These are phyloP conservation scores for Leptopterna dolabrata DNA, from an alignment of 2,888 invertebrate species.

Conservation along the genomic window DNA sequence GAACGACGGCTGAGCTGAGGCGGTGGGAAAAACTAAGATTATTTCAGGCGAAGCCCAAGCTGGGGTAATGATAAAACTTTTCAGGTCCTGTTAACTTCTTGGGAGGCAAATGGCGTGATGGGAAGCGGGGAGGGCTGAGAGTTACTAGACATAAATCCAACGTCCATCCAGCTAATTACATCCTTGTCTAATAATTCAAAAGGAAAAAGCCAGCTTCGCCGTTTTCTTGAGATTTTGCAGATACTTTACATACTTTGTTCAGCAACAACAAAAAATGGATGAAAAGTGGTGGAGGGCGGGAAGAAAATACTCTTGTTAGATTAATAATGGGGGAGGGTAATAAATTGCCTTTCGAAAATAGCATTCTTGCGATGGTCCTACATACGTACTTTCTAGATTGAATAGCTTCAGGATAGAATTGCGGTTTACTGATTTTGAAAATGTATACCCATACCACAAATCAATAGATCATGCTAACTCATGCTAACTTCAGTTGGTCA, in stretches of 20 bases:
- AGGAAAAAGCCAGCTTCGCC: neutral
- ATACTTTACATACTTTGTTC: neutral
- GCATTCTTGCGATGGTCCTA: neutral
- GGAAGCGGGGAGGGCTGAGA: neutral
- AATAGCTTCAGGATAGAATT: too few species aligned
- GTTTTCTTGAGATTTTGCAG: neutral
- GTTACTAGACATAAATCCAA: constrained; percentile 6
- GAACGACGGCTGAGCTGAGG: neutral
- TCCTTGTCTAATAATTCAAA: constrained; percentile 20
- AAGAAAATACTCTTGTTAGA: neutral
- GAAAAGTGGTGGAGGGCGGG: neutral
- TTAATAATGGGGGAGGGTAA: neutral
- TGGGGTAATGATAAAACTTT: constrained; percentile 17
- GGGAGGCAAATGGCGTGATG: neutral
- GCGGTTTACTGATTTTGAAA: too few species aligned
- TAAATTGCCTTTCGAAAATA: neutral
- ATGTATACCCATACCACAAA: too few species aligned
- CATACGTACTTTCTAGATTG: neutral
- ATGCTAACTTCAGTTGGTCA: too few species aligned
- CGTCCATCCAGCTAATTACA: constrained; percentile 15
- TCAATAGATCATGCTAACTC: too few species aligned
- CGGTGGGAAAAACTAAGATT: neutral
- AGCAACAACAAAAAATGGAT: neutral
- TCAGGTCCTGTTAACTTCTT: constrained; percentile 24
- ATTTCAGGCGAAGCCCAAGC: neutral